Base-by-base conservation (phyloP, 2,113 vertebrate species). In the Carollia perspicillata region DNA sequence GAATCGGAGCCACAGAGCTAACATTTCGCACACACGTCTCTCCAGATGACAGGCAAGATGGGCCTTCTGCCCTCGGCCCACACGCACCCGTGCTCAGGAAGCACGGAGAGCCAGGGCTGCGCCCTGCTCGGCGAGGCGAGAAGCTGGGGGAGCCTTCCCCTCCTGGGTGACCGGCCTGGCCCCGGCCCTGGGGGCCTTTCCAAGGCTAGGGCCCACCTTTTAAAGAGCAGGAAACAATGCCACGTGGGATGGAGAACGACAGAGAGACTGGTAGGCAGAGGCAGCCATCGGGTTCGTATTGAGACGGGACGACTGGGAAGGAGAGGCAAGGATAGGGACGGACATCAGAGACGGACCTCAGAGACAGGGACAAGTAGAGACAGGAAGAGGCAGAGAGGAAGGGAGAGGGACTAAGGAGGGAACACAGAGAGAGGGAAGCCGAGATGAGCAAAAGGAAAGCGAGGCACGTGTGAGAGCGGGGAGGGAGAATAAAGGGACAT, bases 1-100 rank as follows among this genome's bases (percentile, higher is more conserved):
- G 97, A 97, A 97, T 97, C 96, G 86, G 96, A 97, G 97, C 97
- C 97, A 97, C 20, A 75, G 95, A 97, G 88, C 96, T 98, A 97
- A 97, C 97, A 98, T 98, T 98, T 97, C 79, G 96, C 96, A 96
- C 96, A 97, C 97, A 94, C 96, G 93, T 96, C 97, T 98, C 97
- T 98, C 97, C 97, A 98, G 97, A 97, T 97, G 97, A 98, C 97
- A 97, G 96, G 94, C 96, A 97, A 97, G 97, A 95, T 98, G 97
- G 96, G 97, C 97, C 97, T 98, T 97, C 97, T 97, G 96, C 97
- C 97, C 97, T 97, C 97, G 35, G 95, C 97, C 97, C 96, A 97
- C 97, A 97, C 95, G 95, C 89, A 77, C 95, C 94, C 95, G 51
- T 97, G 95, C 93, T 97, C 97, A 97, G 97, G 97, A 97, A 98